Percentiles rank a stretch among this genome's conserved stretches.
Conservation (phyloP, 2,888 invertebrate genomes). For the Hirtodrosophila trivittata region DNA sequence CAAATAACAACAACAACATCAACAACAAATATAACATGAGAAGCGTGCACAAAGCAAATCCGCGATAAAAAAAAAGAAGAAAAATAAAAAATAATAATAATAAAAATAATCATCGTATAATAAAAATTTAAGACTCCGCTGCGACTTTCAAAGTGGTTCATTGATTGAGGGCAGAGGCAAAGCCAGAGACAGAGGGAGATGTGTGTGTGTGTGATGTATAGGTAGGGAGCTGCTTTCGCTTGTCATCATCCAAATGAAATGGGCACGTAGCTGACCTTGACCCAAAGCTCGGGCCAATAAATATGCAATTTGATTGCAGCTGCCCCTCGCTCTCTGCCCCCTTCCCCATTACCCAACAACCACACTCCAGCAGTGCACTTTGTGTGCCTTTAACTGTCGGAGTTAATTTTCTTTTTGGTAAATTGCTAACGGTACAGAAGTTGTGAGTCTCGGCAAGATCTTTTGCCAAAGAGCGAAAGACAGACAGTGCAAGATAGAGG, state of each 20-base stretch:
- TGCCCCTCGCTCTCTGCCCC: conserved; percentile 1
- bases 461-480: conserved; percentile 20
- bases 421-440: conserved; percentile 72
- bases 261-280: conserved; percentile 80
- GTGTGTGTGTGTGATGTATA: neutral
- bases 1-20: conserved; percentile 9
- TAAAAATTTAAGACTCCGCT: conserved; percentile 60
- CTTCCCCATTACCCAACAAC: neutral
- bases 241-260: conserved; percentile 66
- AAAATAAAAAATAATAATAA: neutral
- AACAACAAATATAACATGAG: conserved; percentile 34
- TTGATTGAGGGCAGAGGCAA: conserved; percentile 19
- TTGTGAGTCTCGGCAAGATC: conserved; percentile 17
- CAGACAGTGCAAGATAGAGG: conserved; percentile 13
- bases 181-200: neutral
- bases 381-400: conserved; percentile 11
- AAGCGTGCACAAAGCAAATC: conserved; percentile 65
- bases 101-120: conserved; percentile 55
- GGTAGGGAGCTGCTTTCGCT: conserved; percentile 54
- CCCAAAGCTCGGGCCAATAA: conserved; percentile 62
- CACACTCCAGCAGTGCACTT: conserved; percentile 1
- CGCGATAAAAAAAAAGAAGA: conserved; percentile 42
- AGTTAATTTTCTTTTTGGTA: conserved; percentile 68
- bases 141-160: conserved; percentile 49
- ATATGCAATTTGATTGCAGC: conserved; percentile 61